A percentile compares a stretch with the other conserved stretches of the same genome.
Conservation (phyloP, 2,113 vertebrate species). For the Corythaixoides concolor region DNA sequence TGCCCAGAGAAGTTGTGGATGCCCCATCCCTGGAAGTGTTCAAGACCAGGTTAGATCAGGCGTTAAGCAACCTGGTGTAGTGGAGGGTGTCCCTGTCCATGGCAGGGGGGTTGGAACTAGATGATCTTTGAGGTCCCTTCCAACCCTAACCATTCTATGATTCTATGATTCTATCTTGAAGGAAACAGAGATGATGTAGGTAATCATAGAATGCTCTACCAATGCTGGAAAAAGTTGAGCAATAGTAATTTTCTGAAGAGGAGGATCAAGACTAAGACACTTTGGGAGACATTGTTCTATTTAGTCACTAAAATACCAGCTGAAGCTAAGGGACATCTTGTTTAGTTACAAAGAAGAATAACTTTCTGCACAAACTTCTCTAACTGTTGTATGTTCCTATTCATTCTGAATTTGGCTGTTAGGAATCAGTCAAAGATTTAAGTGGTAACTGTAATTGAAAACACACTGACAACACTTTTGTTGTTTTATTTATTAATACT, state of each 20-base stretch:
- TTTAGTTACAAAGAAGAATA: not conserved
- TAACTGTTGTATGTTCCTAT: not conserved
- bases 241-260: not conserved
- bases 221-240: not conserved
- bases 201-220: not conserved
- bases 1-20: too few relatives aligned
- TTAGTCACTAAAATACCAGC: not conserved
- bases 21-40: too few relatives aligned
- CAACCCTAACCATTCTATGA: too few relatives aligned
- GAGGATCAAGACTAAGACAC: not conserved
- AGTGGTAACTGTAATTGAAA: not conserved
- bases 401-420: not conserved
- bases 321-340: not conserved
- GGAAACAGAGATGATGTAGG: not conserved
- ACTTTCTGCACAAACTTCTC: not conserved
- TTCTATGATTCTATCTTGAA: too few relatives aligned
- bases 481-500: not conserved
- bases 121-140: too few relatives aligned
- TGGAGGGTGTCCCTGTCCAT: too few relatives aligned
- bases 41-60: too few relatives aligned
- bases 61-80: too few relatives aligned
- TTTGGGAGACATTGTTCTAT: not conserved
- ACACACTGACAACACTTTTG: not conserved
- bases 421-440: not conserved
- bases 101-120: too few relatives aligned